phyloP scores from a whole-genome alignment of 2,888 invertebrate species.

The Sturmia bella region DNA sequence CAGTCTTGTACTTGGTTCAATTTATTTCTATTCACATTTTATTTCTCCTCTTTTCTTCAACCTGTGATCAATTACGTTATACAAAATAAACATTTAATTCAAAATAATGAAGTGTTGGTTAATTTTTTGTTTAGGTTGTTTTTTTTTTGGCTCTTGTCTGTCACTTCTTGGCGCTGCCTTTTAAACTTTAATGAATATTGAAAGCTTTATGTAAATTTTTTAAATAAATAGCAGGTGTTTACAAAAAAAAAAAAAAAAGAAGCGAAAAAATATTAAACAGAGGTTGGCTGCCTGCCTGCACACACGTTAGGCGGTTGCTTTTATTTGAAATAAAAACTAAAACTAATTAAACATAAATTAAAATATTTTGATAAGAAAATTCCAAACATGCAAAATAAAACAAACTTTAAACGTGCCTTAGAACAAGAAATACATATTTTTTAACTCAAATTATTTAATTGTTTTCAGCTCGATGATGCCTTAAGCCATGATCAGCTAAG shows the following conservation, averaged over 20 bases:
- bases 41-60: no score
- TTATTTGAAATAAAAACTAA: background rate
- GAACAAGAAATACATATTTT: no score
- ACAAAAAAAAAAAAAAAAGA: background rate
- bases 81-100: background rate
- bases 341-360: background rate
- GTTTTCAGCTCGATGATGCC: no score
- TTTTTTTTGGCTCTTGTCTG: no score
- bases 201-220: slow-evolving; percentile 23
- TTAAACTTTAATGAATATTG: slow-evolving; percentile 13
- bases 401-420: background rate
- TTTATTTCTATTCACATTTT: background rate
- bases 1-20: no score
- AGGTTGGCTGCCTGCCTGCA: background rate
- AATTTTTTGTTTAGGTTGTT: background rate
- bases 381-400: background rate
- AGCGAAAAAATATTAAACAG: no score
- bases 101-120: background rate
- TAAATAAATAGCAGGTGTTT: slow-evolving; percentile 49
- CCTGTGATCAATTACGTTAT: no score
- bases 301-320: background rate
- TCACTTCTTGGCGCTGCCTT: background rate
- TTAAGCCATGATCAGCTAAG: no score
- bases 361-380: slow-evolving; percentile 5
- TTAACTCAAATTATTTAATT: no score